Conservation (phyloP, 92 coral and sea anemone genomes). For the Micromussa lordhowensis region DNA sequence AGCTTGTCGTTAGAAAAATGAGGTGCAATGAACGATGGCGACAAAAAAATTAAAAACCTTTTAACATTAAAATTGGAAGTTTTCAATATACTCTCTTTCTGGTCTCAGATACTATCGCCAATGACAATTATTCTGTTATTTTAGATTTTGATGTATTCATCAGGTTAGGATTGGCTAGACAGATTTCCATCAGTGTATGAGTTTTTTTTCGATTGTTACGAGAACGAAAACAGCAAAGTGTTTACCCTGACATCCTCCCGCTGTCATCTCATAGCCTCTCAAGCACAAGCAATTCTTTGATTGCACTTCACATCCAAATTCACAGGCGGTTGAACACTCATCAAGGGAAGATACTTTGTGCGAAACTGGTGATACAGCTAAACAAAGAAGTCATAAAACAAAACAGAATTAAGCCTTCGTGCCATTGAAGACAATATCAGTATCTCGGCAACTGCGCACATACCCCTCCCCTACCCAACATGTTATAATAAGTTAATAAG, state of each 20-base stretch:
- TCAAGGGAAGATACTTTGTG: conserved; percentile 40
- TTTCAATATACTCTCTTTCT: too few relatives aligned
- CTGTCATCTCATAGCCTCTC: conserved; percentile 65
- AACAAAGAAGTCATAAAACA: not conserved
- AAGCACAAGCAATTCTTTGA: conserved; percentile 66
- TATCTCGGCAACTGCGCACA: too few relatives aligned
- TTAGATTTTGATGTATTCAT: too few relatives aligned
- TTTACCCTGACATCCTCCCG: conserved; percentile 59
- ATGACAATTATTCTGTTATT: not conserved
- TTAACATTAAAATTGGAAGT: too few relatives aligned
- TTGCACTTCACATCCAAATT: conserved; percentile 71
- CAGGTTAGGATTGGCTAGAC: too few relatives aligned
- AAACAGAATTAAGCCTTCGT: not conserved
- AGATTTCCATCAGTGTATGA: not conserved
- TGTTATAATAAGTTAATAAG: too few relatives aligned
- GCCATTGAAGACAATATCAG: too few relatives aligned
- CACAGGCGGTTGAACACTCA: conserved; percentile 58
- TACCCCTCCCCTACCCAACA: too few relatives aligned
- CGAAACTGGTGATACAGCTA: conserved; percentile 73
- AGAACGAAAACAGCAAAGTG: not conserved
- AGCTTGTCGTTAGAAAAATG: too few relatives aligned
- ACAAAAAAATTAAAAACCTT: too few relatives aligned
- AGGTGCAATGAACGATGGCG: too few relatives aligned
- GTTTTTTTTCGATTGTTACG: not conserved
- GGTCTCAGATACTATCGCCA: too few relatives aligned